Conservation (phyloP, 2,797 vertebrate species). For the Lacerta bilineata region DNA sequence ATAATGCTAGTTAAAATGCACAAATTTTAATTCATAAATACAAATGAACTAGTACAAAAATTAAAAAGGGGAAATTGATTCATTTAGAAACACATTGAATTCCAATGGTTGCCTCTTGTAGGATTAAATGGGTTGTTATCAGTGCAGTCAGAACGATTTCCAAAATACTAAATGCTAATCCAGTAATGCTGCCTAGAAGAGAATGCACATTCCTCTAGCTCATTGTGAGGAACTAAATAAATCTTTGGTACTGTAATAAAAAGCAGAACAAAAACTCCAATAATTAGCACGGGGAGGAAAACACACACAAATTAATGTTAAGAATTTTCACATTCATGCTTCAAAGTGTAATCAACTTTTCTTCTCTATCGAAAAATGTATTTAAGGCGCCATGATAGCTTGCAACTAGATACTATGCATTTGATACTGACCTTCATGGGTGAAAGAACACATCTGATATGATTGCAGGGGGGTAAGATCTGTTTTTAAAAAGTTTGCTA, state of each 20-base stretch:
- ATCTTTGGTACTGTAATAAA: slow-evolving; percentile 69
- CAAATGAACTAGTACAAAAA: slow-evolving; percentile 58
- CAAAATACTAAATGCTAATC: slow-evolving; percentile 54
- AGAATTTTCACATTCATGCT: slow-evolving; percentile 50
- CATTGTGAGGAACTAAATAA: slow-evolving; percentile 36
- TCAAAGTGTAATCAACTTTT: slow-evolving; percentile 43
- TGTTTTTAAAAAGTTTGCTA: slow-evolving; percentile 36
- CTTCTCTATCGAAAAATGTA: slow-evolving; percentile 10
- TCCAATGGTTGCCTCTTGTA: slow-evolving; percentile 51
- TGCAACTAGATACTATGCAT: slow-evolving; percentile 12
- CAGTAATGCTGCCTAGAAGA: slow-evolving; percentile 16
- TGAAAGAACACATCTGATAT: not conserved
- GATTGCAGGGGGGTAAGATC: slow-evolving; percentile 10
- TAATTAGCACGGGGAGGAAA: slow-evolving; percentile 46
- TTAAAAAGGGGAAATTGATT: slow-evolving; percentile 45
- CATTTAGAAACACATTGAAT: slow-evolving; percentile 63
- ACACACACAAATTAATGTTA: slow-evolving; percentile 30
- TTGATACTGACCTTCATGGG: slow-evolving; percentile 12
- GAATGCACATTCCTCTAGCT: slow-evolving; percentile 35
- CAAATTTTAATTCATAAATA: slow-evolving; percentile 71
- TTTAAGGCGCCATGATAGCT: not conserved
- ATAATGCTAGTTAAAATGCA: slow-evolving; percentile 64
- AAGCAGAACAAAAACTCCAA: slow-evolving; percentile 47
- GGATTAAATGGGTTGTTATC: slow-evolving; percentile 42
- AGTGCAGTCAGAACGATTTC: slow-evolving; percentile 43